These are phyloP conservation scores for Asteroscopus sphinx DNA, from an alignment of 2,888 invertebrate genomes.

Conservation along the genomic window DNA sequence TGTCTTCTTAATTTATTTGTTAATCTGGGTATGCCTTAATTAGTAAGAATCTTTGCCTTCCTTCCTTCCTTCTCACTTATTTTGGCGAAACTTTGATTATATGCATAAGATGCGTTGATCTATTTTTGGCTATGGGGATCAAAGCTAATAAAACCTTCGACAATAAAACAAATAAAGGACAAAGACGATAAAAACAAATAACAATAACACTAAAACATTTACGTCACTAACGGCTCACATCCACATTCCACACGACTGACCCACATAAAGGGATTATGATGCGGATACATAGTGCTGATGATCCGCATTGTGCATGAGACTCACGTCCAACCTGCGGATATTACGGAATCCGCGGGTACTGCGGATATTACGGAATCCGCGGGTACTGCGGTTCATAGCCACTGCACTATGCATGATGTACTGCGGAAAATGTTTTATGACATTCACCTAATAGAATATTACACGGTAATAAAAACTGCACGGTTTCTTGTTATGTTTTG, in stretches of 20 bases:
- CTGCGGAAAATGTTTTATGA: conserved; percentile 42
- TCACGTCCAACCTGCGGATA: conserved; percentile 46
- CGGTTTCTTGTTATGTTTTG: conserved; percentile 7
- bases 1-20: no score
- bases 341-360: conserved; percentile 34
- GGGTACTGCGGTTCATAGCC: no score
- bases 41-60: no score
- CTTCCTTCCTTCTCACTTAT: no score
- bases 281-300: conserved; percentile 41
- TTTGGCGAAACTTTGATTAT: neutral
- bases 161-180: conserved; percentile 24
- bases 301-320: conserved; percentile 43
- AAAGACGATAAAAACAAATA: conserved; percentile 36
- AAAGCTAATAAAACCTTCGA: conserved; percentile 15
- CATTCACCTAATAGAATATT: conserved; percentile 42
- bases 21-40: no score
- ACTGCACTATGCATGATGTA: no score
- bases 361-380: no score
- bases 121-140: neutral
- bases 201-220: conserved; percentile 44
- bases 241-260: conserved; percentile 34
- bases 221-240: conserved; percentile 30
- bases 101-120: neutral
- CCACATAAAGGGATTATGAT: conserved; percentile 55
- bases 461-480: conserved; percentile 10